phyloP scores from a whole-genome alignment of 2,113 vertebrate species.

The Acanthisitta chloris region DNA sequence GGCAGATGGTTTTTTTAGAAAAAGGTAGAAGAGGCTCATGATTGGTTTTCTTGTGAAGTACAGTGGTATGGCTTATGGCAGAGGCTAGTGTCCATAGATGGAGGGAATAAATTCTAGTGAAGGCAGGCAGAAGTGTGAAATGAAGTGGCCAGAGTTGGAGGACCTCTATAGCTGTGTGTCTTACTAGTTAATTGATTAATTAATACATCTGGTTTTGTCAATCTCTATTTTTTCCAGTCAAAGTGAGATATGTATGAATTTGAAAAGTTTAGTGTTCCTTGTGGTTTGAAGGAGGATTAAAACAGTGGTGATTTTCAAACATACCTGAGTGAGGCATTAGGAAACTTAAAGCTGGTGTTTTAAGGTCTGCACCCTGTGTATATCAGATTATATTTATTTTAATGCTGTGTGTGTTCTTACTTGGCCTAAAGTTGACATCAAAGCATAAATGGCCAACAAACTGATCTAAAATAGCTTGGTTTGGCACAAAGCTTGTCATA shows the following conservation, averaged over 20 bases:
- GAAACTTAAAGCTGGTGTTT: neutral
- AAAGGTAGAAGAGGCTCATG: accelerated
- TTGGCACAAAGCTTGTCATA: accelerated
- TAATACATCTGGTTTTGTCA: accelerated
- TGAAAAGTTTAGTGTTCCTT: neutral
- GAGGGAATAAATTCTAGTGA: neutral
- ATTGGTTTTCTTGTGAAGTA: neutral
- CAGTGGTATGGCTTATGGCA: neutral
- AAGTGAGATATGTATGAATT: neutral
- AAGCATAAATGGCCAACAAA: neutral
- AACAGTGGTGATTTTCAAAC: neutral
- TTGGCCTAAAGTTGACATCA: neutral
- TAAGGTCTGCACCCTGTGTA: neutral
- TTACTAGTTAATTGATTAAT: neutral
- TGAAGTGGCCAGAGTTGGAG: neutral
- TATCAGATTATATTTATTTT: neutral
- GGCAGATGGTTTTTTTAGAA: neutral
- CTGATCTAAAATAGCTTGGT: neutral
- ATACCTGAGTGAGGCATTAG: neutral
- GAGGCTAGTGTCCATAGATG: neutral
- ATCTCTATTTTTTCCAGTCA: neutral
- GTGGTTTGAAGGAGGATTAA: neutral
- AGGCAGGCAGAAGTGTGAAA: neutral
- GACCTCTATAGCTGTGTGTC: neutral
- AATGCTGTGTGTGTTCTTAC: neutral